Base-by-base conservation (phyloP, 2,797 vertebrate genomes). In the Acrocephalus scirpaceus region DNA sequence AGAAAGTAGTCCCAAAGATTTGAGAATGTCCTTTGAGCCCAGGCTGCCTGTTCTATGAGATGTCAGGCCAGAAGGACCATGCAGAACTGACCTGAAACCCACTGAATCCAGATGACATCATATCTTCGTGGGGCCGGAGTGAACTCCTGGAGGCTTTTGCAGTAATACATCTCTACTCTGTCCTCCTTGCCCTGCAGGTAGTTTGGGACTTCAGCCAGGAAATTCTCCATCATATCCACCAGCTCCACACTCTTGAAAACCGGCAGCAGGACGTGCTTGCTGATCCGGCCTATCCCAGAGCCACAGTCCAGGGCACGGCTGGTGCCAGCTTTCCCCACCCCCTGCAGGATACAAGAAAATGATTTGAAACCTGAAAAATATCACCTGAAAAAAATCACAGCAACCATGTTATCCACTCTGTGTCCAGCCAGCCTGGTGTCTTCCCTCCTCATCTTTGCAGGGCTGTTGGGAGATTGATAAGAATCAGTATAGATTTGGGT, bases 71-170 rank as follows among this genome's bases (percentile, higher is more conserved):
- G 62, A 69, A 42, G 34, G 19, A 40, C 32, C 50, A 36, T 1
- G 9, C 26, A 84, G 72, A 78, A 99, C 99, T 98, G 92, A 99
- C 99, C 99, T 25, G 99, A 99, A 73, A 99, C 98, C 99, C 99
- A 99, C 94, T 99, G 99, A 94, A 99, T 99, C 99, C 99, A 99
- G 98, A 99, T 98, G 96, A 99, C 98, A 27, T 99, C 99, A 1
- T 99, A 99, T 97, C 98, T 99, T 51, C 97, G 97, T 8, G 95
- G 73, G 1, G 97, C 93, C 1, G 99, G 99, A 1, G 97, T 99
- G 93, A 99, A 99, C 58, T 99, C 99, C 92, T 99, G 99, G 86
- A 99, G 98, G 95, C 98, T 98, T 97, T 98, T 98, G 97, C 99
- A 99, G 97, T 99, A 99, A 96, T 99, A 99, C 26, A 97, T 98